Conservation (phyloP, 2,797 vertebrate genomes). For the Simalia tracyae region DNA sequence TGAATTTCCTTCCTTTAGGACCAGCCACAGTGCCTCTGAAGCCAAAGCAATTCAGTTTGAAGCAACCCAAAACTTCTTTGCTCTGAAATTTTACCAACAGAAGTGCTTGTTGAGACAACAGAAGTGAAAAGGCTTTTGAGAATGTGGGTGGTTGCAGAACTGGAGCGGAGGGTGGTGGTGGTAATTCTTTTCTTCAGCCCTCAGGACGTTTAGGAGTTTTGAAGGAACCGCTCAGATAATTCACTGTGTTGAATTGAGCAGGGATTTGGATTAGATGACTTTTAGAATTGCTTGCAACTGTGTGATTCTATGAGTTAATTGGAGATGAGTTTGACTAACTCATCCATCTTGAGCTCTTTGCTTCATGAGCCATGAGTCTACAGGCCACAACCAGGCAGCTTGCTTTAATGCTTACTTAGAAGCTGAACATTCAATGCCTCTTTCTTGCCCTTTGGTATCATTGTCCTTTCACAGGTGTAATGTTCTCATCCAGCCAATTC, state of each 20-base stretch:
- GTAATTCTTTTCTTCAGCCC: not conserved
- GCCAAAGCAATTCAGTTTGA: not conserved
- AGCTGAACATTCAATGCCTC: not conserved
- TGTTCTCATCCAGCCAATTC: slow-evolving; percentile 20
- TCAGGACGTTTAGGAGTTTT: not conserved
- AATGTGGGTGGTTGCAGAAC: not conserved
- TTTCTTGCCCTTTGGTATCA: not conserved
- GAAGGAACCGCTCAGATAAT: not conserved
- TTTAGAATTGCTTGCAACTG: not conserved
- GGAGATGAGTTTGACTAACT: not conserved
- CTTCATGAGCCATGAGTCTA: not conserved
- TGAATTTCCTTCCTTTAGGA: not conserved
- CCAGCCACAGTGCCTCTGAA: not conserved
- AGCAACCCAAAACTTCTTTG: not conserved
- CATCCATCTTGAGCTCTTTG: not conserved
- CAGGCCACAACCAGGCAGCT: not conserved
- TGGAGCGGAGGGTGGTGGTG: too few relatives aligned
- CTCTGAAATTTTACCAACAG: not conserved
- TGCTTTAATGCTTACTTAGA: not conserved
- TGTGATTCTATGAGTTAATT: not conserved
- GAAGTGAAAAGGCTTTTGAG: not conserved
- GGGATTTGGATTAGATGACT: not conserved
- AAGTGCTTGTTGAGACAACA: not conserved
- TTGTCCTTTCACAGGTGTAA: slow-evolving; percentile 4
- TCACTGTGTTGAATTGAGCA: not conserved